These are phyloP conservation scores for Octopus bimaculoides DNA, from an alignment of 1,140 invertebrate species.

Conservation along the genomic window DNA sequence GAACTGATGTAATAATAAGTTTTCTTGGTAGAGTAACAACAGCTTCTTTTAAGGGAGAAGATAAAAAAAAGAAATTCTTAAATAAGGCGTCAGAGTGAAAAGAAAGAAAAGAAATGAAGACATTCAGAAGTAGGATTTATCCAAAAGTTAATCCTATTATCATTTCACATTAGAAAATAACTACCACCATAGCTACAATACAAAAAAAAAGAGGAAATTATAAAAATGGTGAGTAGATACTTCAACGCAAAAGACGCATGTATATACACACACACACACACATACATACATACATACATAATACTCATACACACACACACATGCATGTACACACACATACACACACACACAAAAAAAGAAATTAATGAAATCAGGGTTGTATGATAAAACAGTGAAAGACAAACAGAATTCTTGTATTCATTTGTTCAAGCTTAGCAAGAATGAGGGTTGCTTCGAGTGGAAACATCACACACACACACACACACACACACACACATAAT, in stretches of 20 bases:
- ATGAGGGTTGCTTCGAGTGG: neutral
- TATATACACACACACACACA: slow-evolving; percentile 10
- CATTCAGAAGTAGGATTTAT: neutral
- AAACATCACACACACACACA: neutral
- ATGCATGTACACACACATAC: slow-evolving; percentile 18
- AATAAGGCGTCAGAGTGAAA: neutral
- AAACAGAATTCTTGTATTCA: neutral
- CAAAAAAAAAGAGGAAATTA: neutral
- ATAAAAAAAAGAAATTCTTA: neutral
- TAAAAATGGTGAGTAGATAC: neutral
- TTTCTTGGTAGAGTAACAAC: too few species aligned
- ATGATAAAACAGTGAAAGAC: neutral
- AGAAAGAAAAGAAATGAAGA: neutral
- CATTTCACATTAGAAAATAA: neutral
- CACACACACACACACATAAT: neutral
- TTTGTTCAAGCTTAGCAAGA: slow-evolving; percentile 4
- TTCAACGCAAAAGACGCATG: neutral
- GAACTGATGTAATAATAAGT: too few species aligned
- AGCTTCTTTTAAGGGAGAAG: too few species aligned
- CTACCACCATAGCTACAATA: neutral
- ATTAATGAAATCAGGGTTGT: neutral
- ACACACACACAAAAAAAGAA: slow-evolving; percentile 16
- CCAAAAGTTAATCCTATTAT: neutral
- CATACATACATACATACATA: slow-evolving; percentile 6
- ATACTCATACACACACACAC: slow-evolving; percentile 2